Percentiles rank a stretch among this genome's conserved stretches.
Conservation (phyloP, 2,113 vertebrate species). For the Varanus salvator region DNA sequence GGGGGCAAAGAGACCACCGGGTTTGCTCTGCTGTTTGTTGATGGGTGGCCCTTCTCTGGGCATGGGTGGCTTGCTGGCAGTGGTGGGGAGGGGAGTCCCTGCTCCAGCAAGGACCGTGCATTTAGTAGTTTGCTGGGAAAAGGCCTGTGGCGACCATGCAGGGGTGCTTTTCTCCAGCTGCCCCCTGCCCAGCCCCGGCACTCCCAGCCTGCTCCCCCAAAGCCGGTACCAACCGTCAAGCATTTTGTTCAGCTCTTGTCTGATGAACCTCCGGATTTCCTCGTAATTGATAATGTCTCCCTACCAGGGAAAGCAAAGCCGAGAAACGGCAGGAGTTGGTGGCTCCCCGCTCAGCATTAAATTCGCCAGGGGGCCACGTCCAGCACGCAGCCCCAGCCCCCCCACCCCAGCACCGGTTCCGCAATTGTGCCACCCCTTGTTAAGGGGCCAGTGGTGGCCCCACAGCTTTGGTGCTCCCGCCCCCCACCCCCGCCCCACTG, state of each 20-base stretch:
- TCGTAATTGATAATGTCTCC: conserved; percentile 92
- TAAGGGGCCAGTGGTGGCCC: neutral
- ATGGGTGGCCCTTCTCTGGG: neutral
- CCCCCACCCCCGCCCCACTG: neutral
- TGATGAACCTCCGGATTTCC: conserved; percentile 93
- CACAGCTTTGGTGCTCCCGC: neutral
- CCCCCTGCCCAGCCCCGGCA: too few relatives aligned
- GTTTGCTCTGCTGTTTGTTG: neutral
- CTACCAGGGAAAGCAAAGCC: conserved; percentile 64
- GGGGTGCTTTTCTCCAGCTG: neutral
- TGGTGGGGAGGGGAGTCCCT: neutral
- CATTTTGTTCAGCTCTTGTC: conserved; percentile 94
- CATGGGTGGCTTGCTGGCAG: neutral
- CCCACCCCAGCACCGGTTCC: too few relatives aligned
- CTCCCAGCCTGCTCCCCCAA: neutral
- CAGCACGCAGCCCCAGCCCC: too few relatives aligned
- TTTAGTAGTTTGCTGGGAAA: neutral
- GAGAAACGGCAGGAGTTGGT: neutral
- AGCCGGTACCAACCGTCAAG: conserved; percentile 84
- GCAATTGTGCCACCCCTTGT: neutral
- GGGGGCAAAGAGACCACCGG: neutral
- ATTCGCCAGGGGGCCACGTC: too few relatives aligned
- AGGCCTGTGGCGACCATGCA: neutral
- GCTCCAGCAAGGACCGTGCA: too few relatives aligned
- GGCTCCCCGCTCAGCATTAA: neutral